Evolutionary conservation across 92 coral and sea anemone species (phyloP), one percentile per base, ranked within the genome.

Genomic region (Nematostella vectensis): DNA sequence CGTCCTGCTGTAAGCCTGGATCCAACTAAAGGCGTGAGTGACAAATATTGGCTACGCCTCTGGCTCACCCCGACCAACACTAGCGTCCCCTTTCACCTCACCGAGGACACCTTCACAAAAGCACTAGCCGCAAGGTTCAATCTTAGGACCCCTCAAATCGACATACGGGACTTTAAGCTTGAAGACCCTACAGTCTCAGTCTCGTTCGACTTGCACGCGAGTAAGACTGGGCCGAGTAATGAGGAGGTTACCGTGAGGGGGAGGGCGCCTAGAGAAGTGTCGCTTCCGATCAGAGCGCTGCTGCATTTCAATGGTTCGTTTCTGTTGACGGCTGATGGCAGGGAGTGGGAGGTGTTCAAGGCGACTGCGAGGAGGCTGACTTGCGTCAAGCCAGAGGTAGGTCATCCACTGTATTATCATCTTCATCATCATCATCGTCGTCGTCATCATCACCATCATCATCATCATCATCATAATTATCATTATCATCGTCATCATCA

Each of bases 1-100:
- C 70, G 76, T 12, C 40, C 20, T 2, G 55, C 67, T 4, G 55
- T 50, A 21, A 25, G 49, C 37, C 38, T 51, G 33, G 59, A 53
- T 38, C 95, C 88, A 0, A 60, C 73, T 1, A 29, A 61, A 24
- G 80, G 84, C 12, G 54, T 81, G 22, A 69, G 80, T 33, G 95
- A 85, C 29, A 85, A 72, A 47, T 81, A 75, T 25, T 80, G 81
- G 0, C 39, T 85, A 15, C 70, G 67, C 27, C 33, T 76, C 20
- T 85, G 95, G 95, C 68, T 80, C 50, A 51, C 62, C 29, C 84
- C 95, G 0, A 17, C 54, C 4, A 61, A 71, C 59, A 71, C 47
- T 4, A 20, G 27, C 1, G 58, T 48, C 31, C 58, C 71, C 15
- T 19, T 25, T 10, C 38, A 69, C 31, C 39, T 85, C 11, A 47